phyloP scores from a whole-genome alignment of 2,888 invertebrate species.

The Netelia virgata region DNA sequence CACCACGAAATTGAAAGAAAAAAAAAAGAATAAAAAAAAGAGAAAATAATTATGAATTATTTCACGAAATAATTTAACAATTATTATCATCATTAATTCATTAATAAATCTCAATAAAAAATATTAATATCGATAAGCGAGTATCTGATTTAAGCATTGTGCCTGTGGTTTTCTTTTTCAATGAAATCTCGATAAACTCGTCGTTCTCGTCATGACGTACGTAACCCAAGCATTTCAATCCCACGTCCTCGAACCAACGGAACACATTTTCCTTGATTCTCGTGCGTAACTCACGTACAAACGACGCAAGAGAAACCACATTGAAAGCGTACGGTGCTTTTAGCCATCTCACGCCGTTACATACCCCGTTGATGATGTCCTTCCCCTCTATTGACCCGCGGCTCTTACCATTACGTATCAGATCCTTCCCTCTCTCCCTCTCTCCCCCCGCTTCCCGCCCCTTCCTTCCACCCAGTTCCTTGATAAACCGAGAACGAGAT shows the following conservation, averaged over 20 bases:
- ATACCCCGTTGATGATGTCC: conserved; percentile 47
- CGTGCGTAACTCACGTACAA: neutral
- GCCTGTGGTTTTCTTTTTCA: no score
- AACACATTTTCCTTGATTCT: conserved; percentile 39
- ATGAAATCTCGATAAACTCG: neutral
- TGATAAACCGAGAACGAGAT: neutral
- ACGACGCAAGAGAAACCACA: neutral
- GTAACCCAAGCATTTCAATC: conserved; percentile 47
- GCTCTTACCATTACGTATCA: conserved; percentile 48
- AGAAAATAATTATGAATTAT: neutral
- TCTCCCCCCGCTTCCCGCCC: neutral
- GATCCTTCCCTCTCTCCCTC: neutral
- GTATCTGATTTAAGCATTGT: no score
- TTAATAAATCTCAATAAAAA: no score
- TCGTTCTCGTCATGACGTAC: conserved; percentile 5
- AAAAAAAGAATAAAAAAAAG: neutral
- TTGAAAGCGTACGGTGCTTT: conserved; percentile 4
- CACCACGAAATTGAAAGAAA: neutral
- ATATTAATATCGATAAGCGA: no score
- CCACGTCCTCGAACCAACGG: conserved; percentile 43
- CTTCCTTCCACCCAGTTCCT: neutral
- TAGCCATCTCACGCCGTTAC: conserved; percentile 32
- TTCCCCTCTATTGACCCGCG: conserved; percentile 19
- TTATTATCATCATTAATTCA: no score
- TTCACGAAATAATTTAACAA: no score